Evolutionary conservation across 2,113 vertebrate species (phyloP), one percentile per base, ranked within the genome.

Genomic region (Cavia porcellus): DNA sequence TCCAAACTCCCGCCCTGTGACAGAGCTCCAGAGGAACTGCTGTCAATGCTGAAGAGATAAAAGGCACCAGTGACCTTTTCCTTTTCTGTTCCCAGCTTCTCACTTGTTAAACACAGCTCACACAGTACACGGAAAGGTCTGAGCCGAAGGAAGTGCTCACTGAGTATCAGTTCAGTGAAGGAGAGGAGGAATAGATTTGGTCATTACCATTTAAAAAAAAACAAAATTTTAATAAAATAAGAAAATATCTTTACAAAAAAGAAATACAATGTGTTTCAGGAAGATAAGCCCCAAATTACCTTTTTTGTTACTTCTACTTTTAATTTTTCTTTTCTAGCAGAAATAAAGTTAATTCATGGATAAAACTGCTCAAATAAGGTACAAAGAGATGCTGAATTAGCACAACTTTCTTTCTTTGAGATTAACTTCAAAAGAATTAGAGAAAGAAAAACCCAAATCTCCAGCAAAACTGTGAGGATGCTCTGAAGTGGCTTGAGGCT

Each of bases 161-260:
- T 89, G 85, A 96, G 38, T 14, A 30, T 17, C 82, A 32, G 47
- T 47, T 66, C 66, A 55, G 61, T 50, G 62, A 89, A 50, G 42
- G 20, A 61, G 82, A 28, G 32, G n/a, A 28, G 11, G 3, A 80
- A 30, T 64, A 75, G 55, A 87, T 74, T 81, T 50, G 87, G 83
- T 59, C 80, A 64, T 57, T 35, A 92, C 30, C 30, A 55, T 42
- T 64, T 79, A n/a, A 89, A 55, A 92, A 92, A 35, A 89, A 13
- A 3, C 0, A 20, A 38, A 74, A 47, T 89, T 72, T 87, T 13
- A 96, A 80, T 77, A 89, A 96, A 90, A 11, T 52, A 32, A 96
- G 38, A 82, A 95, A 47, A 66, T 6, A 12, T 11, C 81, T 70
- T 8, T 45, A 50, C 25, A 57, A 38, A 84, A 84, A 62, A 28